phyloP scores from a whole-genome alignment of 2,113 vertebrate species.

The Galbula dea region DNA sequence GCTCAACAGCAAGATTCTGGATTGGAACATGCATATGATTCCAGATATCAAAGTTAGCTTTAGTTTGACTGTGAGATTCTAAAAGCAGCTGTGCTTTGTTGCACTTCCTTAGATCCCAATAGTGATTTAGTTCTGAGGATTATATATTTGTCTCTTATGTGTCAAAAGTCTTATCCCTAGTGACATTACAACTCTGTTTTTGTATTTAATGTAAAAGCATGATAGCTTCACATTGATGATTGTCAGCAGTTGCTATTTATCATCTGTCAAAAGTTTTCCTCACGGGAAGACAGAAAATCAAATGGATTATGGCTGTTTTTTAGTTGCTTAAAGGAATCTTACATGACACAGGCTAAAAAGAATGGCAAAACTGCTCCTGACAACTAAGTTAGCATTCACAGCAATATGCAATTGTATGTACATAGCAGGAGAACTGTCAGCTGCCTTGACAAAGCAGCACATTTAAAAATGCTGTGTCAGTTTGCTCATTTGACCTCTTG shows the following conservation, averaged over 20 bases:
- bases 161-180: slow-evolving; percentile 88
- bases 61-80: slow-evolving; percentile 72
- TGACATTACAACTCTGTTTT: slow-evolving; percentile 87
- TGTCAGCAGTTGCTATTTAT: slow-evolving; percentile 94
- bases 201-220: slow-evolving; percentile 88
- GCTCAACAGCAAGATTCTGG: slow-evolving; percentile 10
- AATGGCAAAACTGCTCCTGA: slow-evolving; percentile 73
- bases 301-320: slow-evolving; percentile 88
- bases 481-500: slow-evolving; percentile 63
- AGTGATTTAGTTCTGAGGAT: slow-evolving; percentile 78
- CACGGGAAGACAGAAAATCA: slow-evolving; percentile 91
- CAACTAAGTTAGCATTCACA: slow-evolving; percentile 71
- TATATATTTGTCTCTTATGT: slow-evolving; percentile 82
- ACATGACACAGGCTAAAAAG: slow-evolving; percentile 82
- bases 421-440: slow-evolving; percentile 54
- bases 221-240: slow-evolving; percentile 86
- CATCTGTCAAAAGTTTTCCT: slow-evolving; percentile 91
- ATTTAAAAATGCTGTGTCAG: slow-evolving; percentile 63
- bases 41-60: slow-evolving; percentile 77
- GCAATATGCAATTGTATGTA: slow-evolving; percentile 69
- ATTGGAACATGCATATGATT: slow-evolving; percentile 59
- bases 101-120: slow-evolving; percentile 76
- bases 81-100: slow-evolving; percentile 78
- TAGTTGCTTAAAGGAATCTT: slow-evolving; percentile 87
- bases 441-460: slow-evolving; percentile 45